Base-by-base conservation (phyloP, 2,797 vertebrate genomes). In the Liasis olivaceus region DNA sequence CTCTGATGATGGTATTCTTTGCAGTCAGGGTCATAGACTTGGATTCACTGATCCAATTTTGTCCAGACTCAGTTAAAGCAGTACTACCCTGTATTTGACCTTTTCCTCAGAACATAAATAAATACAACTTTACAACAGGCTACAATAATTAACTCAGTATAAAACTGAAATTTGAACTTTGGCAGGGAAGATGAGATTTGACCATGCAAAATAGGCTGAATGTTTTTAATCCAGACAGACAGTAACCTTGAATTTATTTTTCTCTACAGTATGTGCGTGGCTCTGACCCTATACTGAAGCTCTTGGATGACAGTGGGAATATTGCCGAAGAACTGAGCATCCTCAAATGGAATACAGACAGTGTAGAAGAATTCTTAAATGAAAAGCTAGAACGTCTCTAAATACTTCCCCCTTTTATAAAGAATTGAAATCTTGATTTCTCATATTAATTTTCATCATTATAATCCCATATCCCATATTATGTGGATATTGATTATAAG, bases 341-440 rank as follows among this genome's bases (percentile, higher is more conserved):
- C 97, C 98, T 99, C 97, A 99, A 99, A 96, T 99, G 99, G 99
- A 99, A 99, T 97, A 99, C 99, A 1, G 99, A 99, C 97, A 99
- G 99, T 0, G 99, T 99, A 77, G 99, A 99, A 97, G 99, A 99
- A 97, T 99, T 99, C 96, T 97, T 99, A 59, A 98, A 99, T 95
- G 99, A 99, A 97, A 99, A 99, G 95, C 96, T 99, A 94, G 98
- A 99, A 4, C 98, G 98, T 91, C 96, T 99, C 95, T 99, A 99
- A 97, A 96, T 59, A n/a, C 15, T 28, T 26, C 36, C 3, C 2
- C 47, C 89, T 31, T 0, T 6, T 64, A 15, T 7, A 17, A 77
- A 89, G 15, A 56, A 28, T 96, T 94, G 91, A 86, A 85, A n/a
- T 92, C 93, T 59, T 95, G 63, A 81, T 93, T 31, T 95, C 51